Evolutionary conservation across 2,888 invertebrate species (phyloP), one percentile per base, ranked within the genome.

Genomic region (Prionchulus punctatus): DNA sequence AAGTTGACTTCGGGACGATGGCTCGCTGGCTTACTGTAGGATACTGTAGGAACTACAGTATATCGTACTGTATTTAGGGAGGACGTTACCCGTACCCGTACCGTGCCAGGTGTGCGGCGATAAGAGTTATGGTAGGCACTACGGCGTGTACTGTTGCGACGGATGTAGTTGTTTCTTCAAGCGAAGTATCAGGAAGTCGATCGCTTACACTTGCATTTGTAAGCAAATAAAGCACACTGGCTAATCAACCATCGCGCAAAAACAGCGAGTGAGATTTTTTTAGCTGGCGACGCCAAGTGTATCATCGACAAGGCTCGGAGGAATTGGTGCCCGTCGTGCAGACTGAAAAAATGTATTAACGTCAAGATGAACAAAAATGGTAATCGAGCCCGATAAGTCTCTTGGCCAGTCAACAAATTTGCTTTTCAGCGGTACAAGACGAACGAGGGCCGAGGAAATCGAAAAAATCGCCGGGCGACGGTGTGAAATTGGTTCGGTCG

Each of bases 111-210:
- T 87, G 30, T 87, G 87, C 65, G 85, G 85, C 1, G 85, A 86
- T 72, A 57, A 61, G 66, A 84, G 84, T 26, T 85, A 82, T 64
- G 86, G 86, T 1, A 84, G 85, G 70, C 86, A 86, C 57, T 86
- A 86, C 66, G 86, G 86, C 0, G 82, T 85, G 18, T 82, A 80
- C 70, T 85, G 85, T 66, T 88, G 87, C 71, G 87, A 88, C 67
- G 87, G 87, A 0, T 88, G 87, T 69, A 85, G 85, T 53, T 88
- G 88, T 66, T 88, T 88, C 72, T 88, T 88, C 74, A 88, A 88
- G 71, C 76, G 87, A 62, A 84, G 84, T 61, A 80, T 87, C 49
- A 76, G 87, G 48, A 80, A 81, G 60, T 80, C 80, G 47, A 82
- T 82, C 53, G 71, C 79, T 25, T 87, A 86, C 68, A 79, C 80